Evolutionary conservation across 2,888 invertebrate species (phyloP).

Genomic region (Caenorhabditis macrosperma): DNA sequence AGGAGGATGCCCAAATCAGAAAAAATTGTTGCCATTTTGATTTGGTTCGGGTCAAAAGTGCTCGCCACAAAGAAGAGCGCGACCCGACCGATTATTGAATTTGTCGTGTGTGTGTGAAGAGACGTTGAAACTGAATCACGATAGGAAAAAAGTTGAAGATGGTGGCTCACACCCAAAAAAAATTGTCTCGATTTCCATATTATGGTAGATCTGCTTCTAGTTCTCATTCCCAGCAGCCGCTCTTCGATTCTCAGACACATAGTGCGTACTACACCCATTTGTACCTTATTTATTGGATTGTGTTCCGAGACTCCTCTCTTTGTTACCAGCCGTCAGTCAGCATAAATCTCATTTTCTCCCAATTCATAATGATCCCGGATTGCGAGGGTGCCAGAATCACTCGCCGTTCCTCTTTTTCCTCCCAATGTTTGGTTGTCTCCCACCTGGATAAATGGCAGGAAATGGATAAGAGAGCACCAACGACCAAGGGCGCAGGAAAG

Average conservation of each 20-base stretch:
- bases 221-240: background rate
- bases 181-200: slow-evolving; percentile 37
- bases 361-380: slow-evolving; percentile 11
- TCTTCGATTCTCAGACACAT: background rate
- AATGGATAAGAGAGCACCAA: slow-evolving; percentile 52
- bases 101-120: slow-evolving; percentile 47
- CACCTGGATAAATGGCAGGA: slow-evolving; percentile 38
- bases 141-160: slow-evolving; percentile 8
- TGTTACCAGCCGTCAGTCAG: slow-evolving; percentile 1
- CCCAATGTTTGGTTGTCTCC: background rate
- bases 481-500: slow-evolving; percentile 21
- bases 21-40: slow-evolving; percentile 37
- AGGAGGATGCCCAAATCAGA: slow-evolving; percentile 9
- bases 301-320: slow-evolving; percentile 3
- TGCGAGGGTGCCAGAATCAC: background rate
- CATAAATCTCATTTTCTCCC: slow-evolving; percentile 27
- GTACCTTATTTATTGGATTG: slow-evolving; percentile 49
- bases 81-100: slow-evolving; percentile 48
- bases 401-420: slow-evolving; percentile 11
- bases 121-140: slow-evolving; percentile 56
- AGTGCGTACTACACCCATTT: slow-evolving; percentile 6
- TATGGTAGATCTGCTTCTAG: slow-evolving; percentile 18
- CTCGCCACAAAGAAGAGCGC: slow-evolving; percentile 17
- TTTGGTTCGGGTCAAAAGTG: slow-evolving; percentile 34
- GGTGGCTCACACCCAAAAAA: slow-evolving; percentile 24